Evolutionary conservation across 2,797 vertebrate genomes (phyloP), one percentile per base, ranked within the genome.

Genomic region (Acrocephalus scirpaceus): DNA sequence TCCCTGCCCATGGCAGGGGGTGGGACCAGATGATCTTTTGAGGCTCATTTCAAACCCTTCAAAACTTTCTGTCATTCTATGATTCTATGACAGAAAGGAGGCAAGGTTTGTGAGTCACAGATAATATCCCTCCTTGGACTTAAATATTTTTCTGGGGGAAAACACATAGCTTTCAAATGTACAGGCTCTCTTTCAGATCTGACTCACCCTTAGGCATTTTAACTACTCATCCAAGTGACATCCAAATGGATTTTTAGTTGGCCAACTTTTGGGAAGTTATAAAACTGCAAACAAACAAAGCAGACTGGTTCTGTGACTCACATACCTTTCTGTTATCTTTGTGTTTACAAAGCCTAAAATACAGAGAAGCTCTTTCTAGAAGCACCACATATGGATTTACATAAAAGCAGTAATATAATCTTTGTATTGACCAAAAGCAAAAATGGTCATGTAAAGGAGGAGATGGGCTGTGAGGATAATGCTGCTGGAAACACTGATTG

Each of bases 381-480:
- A 42, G 30, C 44, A 22, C 16, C 21, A 7, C 12, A 4, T 38
- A 38, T 14, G 9, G 45, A 47, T 72, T 34, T 50, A 18, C 22
- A 25, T 26, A 56, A 72, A 77, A 78, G 7, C 5, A 5, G 8
- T 6, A 14, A 34, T 45, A 21, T 16, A 15, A 67, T 32, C 38
- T 62, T 65, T 60, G 23, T 50, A 66, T 8, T 58, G 73, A 75
- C 9, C 10, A 50, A 62, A 30, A 64, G 26, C 12, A 83, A 42
- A 61, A 1, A 4, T 53, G 22, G 45, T 45, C 17, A 0, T 2
- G 8, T 9, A 7, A 58, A 11, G 6, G 18, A n/a, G 61, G 30
- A 54, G 75, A 6, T 61, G 50, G 1, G 3, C 29, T 22, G 13
- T 22, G 75, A 86, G 27, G 60, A 17, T 16, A 16, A 73, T 6